Base-by-base conservation (phyloP, 2,113 vertebrate species). In the Junco hyemalis region DNA sequence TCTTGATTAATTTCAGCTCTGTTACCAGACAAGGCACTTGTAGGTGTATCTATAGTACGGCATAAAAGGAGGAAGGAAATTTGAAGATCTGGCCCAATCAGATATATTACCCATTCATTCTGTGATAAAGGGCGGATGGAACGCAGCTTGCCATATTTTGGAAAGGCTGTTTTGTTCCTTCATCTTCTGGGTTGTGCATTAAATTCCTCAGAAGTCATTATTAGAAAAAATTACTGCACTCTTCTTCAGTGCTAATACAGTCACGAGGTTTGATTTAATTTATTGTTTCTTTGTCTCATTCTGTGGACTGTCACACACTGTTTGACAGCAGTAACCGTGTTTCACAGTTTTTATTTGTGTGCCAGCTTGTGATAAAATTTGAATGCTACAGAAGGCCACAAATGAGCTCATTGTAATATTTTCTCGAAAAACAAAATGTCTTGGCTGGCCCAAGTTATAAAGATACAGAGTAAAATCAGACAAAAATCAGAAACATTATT, bases 361-460 rank as follows among this genome's bases (percentile, higher is more conserved):
- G 47, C 57, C 87, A 63, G 11, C 2, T 64, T 50, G 23, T 29
- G 50, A 59, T 31, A 54, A 40, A 17, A 36, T n/a, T 88, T 94
- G 57, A 50, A 48, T 88, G 80, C 26, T 87, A 80, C 54, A 59
- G 79, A 76, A 84, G 38, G 68, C 90, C 76, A 59, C 63, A 94
- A 65, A 57, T 69, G 44, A 96, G 35, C 22, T 63, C 69, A 59
- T 81, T 73, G 84, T 80, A 73, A 25, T 18, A 35, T 93, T 51
- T 91, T 86, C 88, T 88, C 25, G 72, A 78, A 89, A 85, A 91
- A 1, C 25, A 88, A 76, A 85, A 63, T 48, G 53, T 60, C 82
- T 97, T 97, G 95, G 76, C 94, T 76, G 71, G 87, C 38, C 63
- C 65, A 91, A 94, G 86, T 91, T 57, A 47, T 63, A 87, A 79